Evolutionary conservation across 2,113 vertebrate genomes (phyloP), one percentile per base, ranked within the genome.

Genomic region (Cyanoramphus novaezelandiae): DNA sequence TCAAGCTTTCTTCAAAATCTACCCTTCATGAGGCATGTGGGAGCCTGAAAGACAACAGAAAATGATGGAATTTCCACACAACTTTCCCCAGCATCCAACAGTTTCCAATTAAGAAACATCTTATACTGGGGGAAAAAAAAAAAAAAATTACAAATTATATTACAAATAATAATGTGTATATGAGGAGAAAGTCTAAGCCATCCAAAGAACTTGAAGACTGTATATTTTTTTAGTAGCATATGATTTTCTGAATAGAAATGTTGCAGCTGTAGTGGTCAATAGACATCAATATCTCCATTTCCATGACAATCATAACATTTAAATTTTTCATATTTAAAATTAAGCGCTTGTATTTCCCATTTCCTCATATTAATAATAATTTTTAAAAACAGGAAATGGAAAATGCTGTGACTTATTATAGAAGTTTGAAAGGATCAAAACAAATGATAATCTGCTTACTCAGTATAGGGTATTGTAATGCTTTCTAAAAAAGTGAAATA

Each of bases 71-170:
- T 14, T 82, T 88, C 14, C 14, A 47, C 3, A n/a, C 63, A 88
- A 24, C 2, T 11, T 16, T 60, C 10, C 3, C 0, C 9, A 63
- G 7, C 3, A 28, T 27, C 7, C 12, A 35, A 13, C 5, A 35
- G 13, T 71, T 82, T 88, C 24, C 19, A 68, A 10, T 23, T 43
- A 68, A 69, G 17, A 4, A 77, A 46, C 5, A 65, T 11, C 17
- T 60, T 77, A 11, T 10, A 60, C 7, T 4, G 57, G 24, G 18
- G 3, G 13, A 46, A 46, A 46, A 46, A 46, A 44, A 60, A 43
- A 43, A 43, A 43, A n/a, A n/a, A n/a, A n/a, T n/a, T n/a, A n/a
- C n/a, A n/a, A n/a, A n/a, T n/a, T n/a, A n/a, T n/a, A n/a, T n/a
- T 33, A 23, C 5, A 9, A 75, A 24, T 55, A 65, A 25, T 25